Evolutionary conservation across 2,888 invertebrate species (phyloP).

Genomic region (Dynastes hyllus): DNA sequence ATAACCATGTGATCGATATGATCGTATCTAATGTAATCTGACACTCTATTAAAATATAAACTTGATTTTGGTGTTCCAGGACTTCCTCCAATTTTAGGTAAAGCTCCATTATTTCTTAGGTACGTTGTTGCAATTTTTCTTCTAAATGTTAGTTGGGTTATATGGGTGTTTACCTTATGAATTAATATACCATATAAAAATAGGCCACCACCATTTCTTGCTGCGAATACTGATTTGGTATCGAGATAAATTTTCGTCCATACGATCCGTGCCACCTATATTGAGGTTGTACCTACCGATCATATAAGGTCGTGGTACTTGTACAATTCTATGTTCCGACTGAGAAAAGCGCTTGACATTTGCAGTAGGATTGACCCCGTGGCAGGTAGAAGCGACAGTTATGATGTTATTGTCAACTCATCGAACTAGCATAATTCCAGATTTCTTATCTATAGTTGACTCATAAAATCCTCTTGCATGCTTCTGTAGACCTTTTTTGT

Average conservation of each 20-base stretch:
- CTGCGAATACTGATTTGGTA: neutral
- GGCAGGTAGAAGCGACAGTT: constrained; percentile 46
- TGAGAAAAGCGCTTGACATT: constrained; percentile 53
- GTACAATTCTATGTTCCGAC: constrained; percentile 53
- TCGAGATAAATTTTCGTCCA: neutral
- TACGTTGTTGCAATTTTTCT: neutral
- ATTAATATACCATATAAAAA: too few species aligned
- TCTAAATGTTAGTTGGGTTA: neutral
- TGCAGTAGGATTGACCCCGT: constrained; percentile 51
- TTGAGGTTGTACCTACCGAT: neutral
- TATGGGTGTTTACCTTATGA: too few species aligned
- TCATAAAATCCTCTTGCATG: too few species aligned
- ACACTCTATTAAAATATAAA: neutral
- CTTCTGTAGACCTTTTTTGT: constrained; percentile 24
- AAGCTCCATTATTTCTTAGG: neutral
- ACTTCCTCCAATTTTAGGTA: neutral
- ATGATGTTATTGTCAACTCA: constrained; percentile 15
- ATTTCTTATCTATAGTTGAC: neutral
- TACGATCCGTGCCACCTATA: neutral
- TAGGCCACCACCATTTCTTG: too few species aligned
- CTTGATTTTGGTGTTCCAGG: neutral
- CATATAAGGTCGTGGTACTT: constrained; percentile 45
- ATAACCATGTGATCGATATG: neutral
- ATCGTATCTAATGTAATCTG: neutral
- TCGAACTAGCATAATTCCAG: neutral